Conservation (phyloP, 2,113 vertebrate genomes). For the Neolamprologus caudopunctatus region DNA sequence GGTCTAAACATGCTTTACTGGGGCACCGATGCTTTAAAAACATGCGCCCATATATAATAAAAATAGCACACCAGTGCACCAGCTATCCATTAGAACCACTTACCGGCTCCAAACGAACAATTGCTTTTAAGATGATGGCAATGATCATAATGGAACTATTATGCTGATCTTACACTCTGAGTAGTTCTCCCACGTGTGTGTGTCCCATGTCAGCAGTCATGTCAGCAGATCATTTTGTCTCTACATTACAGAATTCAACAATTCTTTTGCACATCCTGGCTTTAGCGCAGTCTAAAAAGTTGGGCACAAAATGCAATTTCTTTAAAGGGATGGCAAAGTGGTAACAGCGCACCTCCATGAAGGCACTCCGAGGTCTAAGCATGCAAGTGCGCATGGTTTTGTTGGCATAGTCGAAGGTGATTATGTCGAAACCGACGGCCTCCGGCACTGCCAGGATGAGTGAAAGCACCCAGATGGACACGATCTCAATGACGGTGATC, state of each 20-base stretch:
- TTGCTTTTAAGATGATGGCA: background rate
- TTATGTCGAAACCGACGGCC: conserved; percentile 82
- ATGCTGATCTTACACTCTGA: background rate
- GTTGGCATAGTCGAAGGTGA: conserved; percentile 73
- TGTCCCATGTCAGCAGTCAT: background rate
- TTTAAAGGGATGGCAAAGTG: background rate
- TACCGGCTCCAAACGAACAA: background rate
- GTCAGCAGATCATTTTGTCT: conserved; percentile 4
- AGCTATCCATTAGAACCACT: background rate
- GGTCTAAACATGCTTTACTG: background rate
- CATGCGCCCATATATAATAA: background rate
- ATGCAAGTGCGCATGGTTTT: conserved; percentile 76
- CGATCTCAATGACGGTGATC: conserved; percentile 87
- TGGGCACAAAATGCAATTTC: background rate
- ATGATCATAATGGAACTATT: background rate
- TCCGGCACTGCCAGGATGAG: conserved; percentile 89
- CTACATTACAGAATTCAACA: background rate
- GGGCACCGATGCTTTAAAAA: background rate
- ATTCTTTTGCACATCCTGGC: background rate
- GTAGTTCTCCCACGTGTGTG: background rate
- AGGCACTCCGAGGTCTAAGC: conserved; percentile 69
- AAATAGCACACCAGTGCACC: background rate
- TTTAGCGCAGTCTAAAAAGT: background rate
- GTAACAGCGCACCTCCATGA: conserved; percentile 73
- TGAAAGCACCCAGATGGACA: conserved; percentile 89